Evolutionary conservation across 1,140 invertebrate genomes (phyloP).

Genomic region (Samia ricini): DNA sequence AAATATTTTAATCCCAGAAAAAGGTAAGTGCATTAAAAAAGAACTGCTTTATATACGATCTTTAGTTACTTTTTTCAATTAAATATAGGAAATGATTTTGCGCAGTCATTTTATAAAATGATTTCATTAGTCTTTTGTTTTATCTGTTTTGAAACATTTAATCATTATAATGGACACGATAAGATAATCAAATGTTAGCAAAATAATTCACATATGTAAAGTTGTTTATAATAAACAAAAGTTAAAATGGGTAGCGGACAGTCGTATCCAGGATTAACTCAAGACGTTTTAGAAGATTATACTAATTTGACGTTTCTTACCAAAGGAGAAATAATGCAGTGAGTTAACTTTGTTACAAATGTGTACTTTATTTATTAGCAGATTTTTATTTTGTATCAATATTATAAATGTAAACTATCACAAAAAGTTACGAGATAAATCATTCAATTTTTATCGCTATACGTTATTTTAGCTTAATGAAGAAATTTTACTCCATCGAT

Average conservation of each 20-base stretch:
- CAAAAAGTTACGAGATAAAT: too few species aligned
- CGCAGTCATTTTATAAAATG: not conserved
- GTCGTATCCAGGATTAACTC: conserved; percentile 69
- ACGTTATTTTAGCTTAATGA: conserved; percentile 70
- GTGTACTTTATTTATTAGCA: conserved; percentile 13
- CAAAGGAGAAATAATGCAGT: conserved; percentile 79
- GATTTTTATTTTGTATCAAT: too few species aligned
- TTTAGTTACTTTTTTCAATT: not conserved
- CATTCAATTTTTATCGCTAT: not conserved
- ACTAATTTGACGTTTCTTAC: conserved; percentile 77
- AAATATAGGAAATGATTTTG: not conserved
- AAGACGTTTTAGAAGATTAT: conserved; percentile 79
- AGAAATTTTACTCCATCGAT: conserved; percentile 73
- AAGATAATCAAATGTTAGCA: conserved; percentile 1
- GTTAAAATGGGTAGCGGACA: conserved; percentile 67
- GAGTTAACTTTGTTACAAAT: conserved; percentile 41
- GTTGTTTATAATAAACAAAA: not conserved
- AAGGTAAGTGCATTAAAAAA: too few species aligned
- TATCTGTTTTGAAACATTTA: not conserved
- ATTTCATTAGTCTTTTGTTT: not conserved
- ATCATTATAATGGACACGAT: conserved; percentile 12
- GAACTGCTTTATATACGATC: too few species aligned
- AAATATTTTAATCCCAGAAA: too few species aligned
- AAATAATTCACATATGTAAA: not conserved
- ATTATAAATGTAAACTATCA: too few species aligned